phyloP scores from a whole-genome alignment of 2,797 vertebrate genomes.

The Leptodactylus fallax region DNA sequence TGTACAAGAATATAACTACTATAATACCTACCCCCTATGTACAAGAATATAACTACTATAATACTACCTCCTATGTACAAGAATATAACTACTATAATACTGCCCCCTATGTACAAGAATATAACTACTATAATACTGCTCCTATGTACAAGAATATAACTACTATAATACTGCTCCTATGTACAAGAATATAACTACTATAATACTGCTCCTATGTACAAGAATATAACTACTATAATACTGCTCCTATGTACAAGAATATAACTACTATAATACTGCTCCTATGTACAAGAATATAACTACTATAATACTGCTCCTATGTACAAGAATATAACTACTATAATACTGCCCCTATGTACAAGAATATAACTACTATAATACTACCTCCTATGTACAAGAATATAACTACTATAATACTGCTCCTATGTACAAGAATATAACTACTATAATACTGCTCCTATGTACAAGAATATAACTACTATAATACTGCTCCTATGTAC shows the following conservation, averaged over 20 bases:
- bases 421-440: conserved; percentile 3
- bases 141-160: conserved; percentile 9
- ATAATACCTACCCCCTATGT: no score
- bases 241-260: background rate
- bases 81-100: no score
- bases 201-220: conserved; percentile 8
- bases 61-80: no score
- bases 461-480: conserved; percentile 7
- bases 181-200: conserved; percentile 11
- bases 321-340: background rate
- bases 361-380: conserved; percentile 7
- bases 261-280: conserved; percentile 1
- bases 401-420: conserved; percentile 14
- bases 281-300: conserved; percentile 11
- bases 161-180: conserved; percentile 1
- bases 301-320: conserved; percentile 11
- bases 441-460: conserved; percentile 9
- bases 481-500: conserved; percentile 4
- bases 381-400: background rate
- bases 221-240: conserved; percentile 16
- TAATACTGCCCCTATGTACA: no score
- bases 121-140: conserved; percentile 1
- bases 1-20: no score
- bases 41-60: no score
- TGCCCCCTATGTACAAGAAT: no score